phyloP scores from a whole-genome alignment of 1,140 invertebrate species.

The Rhyacophila brunnea region DNA sequence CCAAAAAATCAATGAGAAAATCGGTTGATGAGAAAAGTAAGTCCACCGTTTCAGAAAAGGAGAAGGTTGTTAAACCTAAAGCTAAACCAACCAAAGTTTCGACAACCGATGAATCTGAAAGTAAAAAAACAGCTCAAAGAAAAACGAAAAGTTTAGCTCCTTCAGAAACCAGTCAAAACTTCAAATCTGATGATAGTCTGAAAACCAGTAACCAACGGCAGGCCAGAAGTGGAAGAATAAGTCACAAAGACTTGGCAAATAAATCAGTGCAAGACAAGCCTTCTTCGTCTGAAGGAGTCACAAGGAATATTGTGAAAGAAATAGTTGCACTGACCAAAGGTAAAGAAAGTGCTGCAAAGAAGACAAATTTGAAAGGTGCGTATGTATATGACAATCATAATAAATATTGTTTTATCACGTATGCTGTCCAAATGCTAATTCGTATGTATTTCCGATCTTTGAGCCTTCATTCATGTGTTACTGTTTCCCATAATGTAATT shows the following conservation, averaged over 20 bases:
- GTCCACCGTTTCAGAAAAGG: background rate
- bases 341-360: constrained; percentile 35
- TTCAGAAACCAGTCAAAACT: constrained; percentile 21
- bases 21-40: background rate
- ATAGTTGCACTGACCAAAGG: constrained; percentile 5
- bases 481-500: too few relatives aligned
- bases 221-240: constrained; percentile 38
- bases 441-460: too few relatives aligned
- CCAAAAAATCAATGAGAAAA: too few relatives aligned
- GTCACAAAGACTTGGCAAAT: constrained; percentile 42
- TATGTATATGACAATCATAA: constrained; percentile 11
- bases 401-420: background rate
- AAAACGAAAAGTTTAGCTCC: constrained; percentile 18
- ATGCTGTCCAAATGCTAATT: too few relatives aligned
- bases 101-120: background rate
- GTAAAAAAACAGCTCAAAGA: constrained; percentile 10
- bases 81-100: background rate
- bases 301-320: background rate
- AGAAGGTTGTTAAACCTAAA: background rate
- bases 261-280: constrained; percentile 34
- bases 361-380: constrained; percentile 41
- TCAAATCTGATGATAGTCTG: constrained; percentile 3
- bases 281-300: background rate
- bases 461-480: too few relatives aligned
- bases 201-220: background rate